Conservation (phyloP, 2,888 invertebrate genomes). For the Cerceris ruficornis region DNA sequence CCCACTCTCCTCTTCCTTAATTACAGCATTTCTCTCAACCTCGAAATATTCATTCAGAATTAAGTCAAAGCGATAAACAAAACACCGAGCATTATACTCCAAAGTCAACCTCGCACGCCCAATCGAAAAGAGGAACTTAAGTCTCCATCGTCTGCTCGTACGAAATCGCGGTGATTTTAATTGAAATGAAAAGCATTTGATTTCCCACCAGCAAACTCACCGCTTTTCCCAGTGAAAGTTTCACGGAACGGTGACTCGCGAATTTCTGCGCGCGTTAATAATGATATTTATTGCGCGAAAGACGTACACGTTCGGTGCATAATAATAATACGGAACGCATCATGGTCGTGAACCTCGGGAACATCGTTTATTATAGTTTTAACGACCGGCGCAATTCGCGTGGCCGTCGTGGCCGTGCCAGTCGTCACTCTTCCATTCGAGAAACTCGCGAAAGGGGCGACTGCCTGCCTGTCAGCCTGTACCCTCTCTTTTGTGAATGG, state of each 20-base stretch:
- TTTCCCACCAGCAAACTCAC: too few species aligned
- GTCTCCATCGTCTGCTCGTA: too few species aligned
- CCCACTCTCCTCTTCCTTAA: too few species aligned
- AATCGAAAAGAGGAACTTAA: too few species aligned
- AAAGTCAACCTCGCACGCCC: too few species aligned
- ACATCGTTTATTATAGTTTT: slow-evolving; percentile 53
- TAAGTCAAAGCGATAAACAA: too few species aligned
- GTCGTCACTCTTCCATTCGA: slow-evolving; percentile 45
- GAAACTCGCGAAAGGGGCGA: slow-evolving; percentile 42
- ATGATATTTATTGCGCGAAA: slow-evolving; percentile 41
- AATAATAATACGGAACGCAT: slow-evolving; percentile 35
- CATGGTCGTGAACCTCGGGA: slow-evolving; percentile 13
- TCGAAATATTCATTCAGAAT: too few species aligned
- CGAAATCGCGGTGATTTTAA: too few species aligned
- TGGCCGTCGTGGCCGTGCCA: background rate
- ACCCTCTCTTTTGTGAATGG: slow-evolving; percentile 1
- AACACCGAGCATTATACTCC: too few species aligned
- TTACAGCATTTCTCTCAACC: too few species aligned
- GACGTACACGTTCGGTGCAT: slow-evolving; percentile 19
- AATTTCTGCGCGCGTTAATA: slow-evolving; percentile 27
- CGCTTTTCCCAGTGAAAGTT: background rate
- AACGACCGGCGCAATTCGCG: slow-evolving; percentile 36
- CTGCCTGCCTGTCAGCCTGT: slow-evolving; percentile 11
- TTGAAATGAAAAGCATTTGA: too few species aligned
- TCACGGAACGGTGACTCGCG: background rate